Percentiles rank a stretch among this genome's conserved stretches.
These are phyloP conservation scores for Achlya flavicornis DNA, from an alignment of 2,888 invertebrate genomes.

Conservation along the genomic window DNA sequence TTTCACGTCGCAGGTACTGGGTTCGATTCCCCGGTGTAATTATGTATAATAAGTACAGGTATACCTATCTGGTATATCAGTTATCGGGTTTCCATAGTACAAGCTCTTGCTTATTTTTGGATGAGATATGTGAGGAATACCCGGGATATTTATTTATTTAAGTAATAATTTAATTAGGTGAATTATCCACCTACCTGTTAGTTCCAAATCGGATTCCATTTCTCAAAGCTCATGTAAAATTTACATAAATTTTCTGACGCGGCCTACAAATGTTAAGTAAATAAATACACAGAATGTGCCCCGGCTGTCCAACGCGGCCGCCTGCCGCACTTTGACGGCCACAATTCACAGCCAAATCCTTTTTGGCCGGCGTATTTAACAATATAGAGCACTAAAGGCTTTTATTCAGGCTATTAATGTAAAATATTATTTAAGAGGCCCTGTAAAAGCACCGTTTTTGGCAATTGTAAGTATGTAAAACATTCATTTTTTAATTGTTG, in stretches of 20 bases:
- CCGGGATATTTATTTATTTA: too few species aligned
- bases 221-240: not conserved
- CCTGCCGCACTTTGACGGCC: not conserved
- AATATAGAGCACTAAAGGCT: not conserved
- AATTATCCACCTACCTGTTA: too few species aligned
- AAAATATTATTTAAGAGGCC: not conserved
- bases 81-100: too few species aligned
- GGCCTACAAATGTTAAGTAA: not conserved
- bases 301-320: not conserved
- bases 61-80: too few species aligned
- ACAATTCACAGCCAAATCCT: not conserved
- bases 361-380: not conserved
- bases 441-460: not conserved
- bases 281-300: not conserved
- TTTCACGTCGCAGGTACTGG: too few species aligned
- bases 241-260: not conserved
- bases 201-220: not conserved
- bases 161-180: too few species aligned
- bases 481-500: too few species aligned
- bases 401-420: not conserved
- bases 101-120: too few species aligned
- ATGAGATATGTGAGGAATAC: too few species aligned
- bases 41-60: too few species aligned
- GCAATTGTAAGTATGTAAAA: too few species aligned
- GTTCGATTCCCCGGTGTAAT: too few species aligned